Evolutionary conservation across 2,888 invertebrate species (phyloP).

Genomic region (Hemistola chrysoprasaria): DNA sequence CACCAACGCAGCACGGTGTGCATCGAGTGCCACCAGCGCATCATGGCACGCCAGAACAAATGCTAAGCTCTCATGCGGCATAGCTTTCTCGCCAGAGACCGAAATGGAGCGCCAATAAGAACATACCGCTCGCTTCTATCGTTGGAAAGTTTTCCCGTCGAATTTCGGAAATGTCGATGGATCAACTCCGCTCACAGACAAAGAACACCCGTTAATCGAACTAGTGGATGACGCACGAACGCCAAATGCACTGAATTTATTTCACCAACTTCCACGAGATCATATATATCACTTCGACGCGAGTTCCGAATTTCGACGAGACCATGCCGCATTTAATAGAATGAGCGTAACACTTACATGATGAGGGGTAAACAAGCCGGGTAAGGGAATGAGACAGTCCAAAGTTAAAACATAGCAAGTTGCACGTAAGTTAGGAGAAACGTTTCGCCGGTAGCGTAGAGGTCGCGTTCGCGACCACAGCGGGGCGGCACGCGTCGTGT

Average conservation of each 20-base stretch:
- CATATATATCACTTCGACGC: slow-evolving; percentile 58
- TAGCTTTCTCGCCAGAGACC: slow-evolving; percentile 48
- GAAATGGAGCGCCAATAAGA: slow-evolving; percentile 45
- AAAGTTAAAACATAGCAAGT: slow-evolving; percentile 78
- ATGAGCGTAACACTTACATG: slow-evolving; percentile 80
- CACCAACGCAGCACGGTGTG: slow-evolving; percentile 34
- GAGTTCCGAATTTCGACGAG: slow-evolving; percentile 76
- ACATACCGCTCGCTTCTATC: slow-evolving; percentile 61
- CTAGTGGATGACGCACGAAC: slow-evolving; percentile 43
- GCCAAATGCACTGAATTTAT: slow-evolving; percentile 61
- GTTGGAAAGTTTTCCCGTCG: slow-evolving; percentile 63
- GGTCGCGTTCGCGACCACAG: slow-evolving; percentile 84
- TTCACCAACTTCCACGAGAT: slow-evolving; percentile 76
- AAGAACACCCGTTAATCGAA: slow-evolving; percentile 46
- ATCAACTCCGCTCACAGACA: slow-evolving; percentile 56
- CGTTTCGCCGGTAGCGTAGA: slow-evolving; percentile 82
- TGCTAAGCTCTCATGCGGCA: slow-evolving; percentile 67
- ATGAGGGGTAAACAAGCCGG: slow-evolving; percentile 80
- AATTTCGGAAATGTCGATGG: slow-evolving; percentile 72
- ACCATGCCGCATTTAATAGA: slow-evolving; percentile 66
- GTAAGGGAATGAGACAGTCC: slow-evolving; percentile 75
- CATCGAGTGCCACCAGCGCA: slow-evolving; percentile 18
- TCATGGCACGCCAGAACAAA: too few species aligned
- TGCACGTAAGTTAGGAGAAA: slow-evolving; percentile 77
- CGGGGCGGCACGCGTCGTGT: slow-evolving; percentile 79